A percentile compares a stretch with the other conserved stretches of the same genome.
These are phyloP conservation scores for Lordiphosa stackelbergi DNA, from an alignment of 1,140 invertebrate genomes.

Conservation along the genomic window DNA sequence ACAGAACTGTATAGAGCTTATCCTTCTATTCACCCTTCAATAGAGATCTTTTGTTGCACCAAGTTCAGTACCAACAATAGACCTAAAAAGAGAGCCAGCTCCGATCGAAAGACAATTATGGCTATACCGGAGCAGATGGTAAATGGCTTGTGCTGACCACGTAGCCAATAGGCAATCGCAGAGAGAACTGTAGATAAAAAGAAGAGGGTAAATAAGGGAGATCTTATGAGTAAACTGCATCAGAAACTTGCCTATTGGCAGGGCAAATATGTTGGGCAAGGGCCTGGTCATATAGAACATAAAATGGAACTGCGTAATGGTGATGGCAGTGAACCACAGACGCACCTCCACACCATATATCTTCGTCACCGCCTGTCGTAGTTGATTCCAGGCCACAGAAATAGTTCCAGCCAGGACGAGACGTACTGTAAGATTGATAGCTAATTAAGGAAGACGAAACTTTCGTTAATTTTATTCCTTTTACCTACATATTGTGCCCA, in stretches of 20 bases:
- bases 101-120: constrained; percentile 94
- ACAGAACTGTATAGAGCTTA: constrained; percentile 3
- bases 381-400: constrained; percentile 84
- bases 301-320: constrained; percentile 96
- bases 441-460: background rate
- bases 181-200: constrained; percentile 86
- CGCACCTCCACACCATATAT: constrained; percentile 88
- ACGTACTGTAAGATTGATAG: constrained; percentile 84
- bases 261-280: constrained; percentile 96
- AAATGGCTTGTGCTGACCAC: constrained; percentile 86
- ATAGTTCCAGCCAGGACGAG: constrained; percentile 86
- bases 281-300: constrained; percentile 97
- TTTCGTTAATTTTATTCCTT: constrained; percentile 51
- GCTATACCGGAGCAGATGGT: constrained; percentile 90
- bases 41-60: constrained; percentile 79
- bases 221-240: background rate
- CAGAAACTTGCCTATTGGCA: constrained; percentile 87
- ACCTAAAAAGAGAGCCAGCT: constrained; percentile 92
- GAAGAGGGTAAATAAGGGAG: background rate
- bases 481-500: constrained; percentile 94
- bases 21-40: constrained; percentile 78
- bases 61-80: constrained; percentile 91
- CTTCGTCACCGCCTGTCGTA: constrained; percentile 84
- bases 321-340: constrained; percentile 91
- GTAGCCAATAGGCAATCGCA: constrained; percentile 91